Evolutionary conservation across 2,888 invertebrate species (phyloP).

Genomic region (Cosmopolites sordidus): DNA sequence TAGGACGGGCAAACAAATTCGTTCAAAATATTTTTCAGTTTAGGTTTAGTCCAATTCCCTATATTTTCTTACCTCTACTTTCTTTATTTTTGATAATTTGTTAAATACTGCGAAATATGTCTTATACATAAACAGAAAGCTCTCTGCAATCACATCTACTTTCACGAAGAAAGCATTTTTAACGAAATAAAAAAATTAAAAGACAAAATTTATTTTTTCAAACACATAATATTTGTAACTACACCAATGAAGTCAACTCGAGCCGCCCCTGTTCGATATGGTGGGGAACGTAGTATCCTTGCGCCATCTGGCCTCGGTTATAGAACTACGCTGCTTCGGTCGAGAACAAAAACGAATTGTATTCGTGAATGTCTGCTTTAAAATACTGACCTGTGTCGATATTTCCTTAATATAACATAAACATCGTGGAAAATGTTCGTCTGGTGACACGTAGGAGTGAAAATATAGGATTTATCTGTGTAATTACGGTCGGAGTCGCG

Average conservation of each 20-base stretch:
- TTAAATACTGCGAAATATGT: too few relatives aligned
- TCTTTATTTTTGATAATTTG: too few relatives aligned
- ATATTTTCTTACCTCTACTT: too few relatives aligned
- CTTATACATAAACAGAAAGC: too few relatives aligned
- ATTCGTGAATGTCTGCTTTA: constrained; percentile 19
- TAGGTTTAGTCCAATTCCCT: too few relatives aligned
- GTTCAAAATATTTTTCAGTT: too few relatives aligned
- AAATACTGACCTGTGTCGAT: constrained; percentile 31
- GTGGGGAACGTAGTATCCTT: not conserved
- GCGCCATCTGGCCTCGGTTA: constrained; percentile 22
- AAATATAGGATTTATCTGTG: not conserved
- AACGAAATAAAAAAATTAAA: too few relatives aligned
- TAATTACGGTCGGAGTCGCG: not conserved
- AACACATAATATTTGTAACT: too few relatives aligned
- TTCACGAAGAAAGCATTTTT: too few relatives aligned
- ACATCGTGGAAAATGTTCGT: constrained; percentile 21
- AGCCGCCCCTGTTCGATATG: constrained; percentile 1
- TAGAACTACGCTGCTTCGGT: constrained; percentile 24
- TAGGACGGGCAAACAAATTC: too few relatives aligned
- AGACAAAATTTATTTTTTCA: too few relatives aligned
- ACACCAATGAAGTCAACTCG: not conserved
- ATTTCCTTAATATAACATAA: constrained; percentile 29
- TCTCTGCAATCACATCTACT: too few relatives aligned
- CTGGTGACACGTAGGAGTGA: constrained; percentile 3
- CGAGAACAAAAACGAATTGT: constrained; percentile 21